Evolutionary conservation across 2,797 vertebrate genomes (phyloP).

Genomic region (Chelidonichthys spinosus): DNA sequence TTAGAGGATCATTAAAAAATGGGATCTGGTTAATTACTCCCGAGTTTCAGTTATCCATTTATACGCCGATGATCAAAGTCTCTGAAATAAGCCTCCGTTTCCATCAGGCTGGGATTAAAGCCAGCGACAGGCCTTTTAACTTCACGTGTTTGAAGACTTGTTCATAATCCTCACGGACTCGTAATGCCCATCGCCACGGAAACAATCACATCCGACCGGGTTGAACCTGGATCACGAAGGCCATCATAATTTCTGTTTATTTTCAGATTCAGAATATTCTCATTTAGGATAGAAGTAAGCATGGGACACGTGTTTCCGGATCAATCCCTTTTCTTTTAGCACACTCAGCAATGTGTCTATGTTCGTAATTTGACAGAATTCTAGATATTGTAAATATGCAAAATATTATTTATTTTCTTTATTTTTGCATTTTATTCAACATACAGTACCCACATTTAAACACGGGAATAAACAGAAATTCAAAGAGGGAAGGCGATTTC

Average conservation of each 20-base stretch:
- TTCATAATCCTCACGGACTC: slow-evolving; percentile 10
- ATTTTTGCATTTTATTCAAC: too few relatives aligned
- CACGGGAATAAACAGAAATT: too few relatives aligned
- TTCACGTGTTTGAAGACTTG: background rate
- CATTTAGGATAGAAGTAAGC: too few relatives aligned
- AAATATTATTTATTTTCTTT: too few relatives aligned
- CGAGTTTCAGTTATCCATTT: slow-evolving; percentile 23
- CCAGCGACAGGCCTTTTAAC: slow-evolving; percentile 27
- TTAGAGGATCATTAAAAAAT: slow-evolving; percentile 33
- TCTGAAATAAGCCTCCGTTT: slow-evolving; percentile 25
- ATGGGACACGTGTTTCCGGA: too few relatives aligned
- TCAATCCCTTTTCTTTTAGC: too few relatives aligned
- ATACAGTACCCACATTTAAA: too few relatives aligned
- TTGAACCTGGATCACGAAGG: background rate
- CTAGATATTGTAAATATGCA: too few relatives aligned
- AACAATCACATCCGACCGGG: background rate
- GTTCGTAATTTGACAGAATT: too few relatives aligned
- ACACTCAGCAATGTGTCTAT: too few relatives aligned
- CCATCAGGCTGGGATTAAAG: slow-evolving; percentile 31
- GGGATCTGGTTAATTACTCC: slow-evolving; percentile 38
- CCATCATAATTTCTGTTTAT: background rate
- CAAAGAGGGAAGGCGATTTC: too few relatives aligned
- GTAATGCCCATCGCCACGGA: background rate
- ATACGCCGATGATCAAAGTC: slow-evolving; percentile 33
- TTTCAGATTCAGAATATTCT: background rate